Conservation (phyloP, 1,140 invertebrate species). For the Cephus cinctus region DNA sequence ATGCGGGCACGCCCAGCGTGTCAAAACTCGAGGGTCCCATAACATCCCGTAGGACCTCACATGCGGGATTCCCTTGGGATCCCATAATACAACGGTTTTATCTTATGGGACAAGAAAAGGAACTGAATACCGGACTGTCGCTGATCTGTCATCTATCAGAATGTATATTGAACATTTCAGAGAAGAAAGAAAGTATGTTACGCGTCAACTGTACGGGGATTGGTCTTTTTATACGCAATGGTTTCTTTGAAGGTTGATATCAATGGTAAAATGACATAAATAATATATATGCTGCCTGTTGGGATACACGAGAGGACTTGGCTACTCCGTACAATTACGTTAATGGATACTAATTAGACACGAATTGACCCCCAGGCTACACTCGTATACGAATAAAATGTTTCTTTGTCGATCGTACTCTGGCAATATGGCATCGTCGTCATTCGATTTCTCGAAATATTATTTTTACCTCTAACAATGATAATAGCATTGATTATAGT, state of each 20-base stretch:
- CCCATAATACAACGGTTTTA: conserved; percentile 14
- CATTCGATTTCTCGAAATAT: conserved; percentile 17
- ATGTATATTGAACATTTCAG: background rate
- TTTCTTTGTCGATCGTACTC: too few species aligned
- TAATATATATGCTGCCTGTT: conserved; percentile 12
- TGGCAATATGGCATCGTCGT: background rate
- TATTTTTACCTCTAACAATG: conserved; percentile 8
- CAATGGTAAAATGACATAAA: too few species aligned
- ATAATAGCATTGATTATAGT: background rate
- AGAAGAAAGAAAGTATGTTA: background rate
- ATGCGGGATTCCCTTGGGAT: conserved; percentile 3
- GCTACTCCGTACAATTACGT: conserved; percentile 36
- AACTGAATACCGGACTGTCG: conserved; percentile 11
- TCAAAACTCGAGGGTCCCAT: conserved; percentile 21
- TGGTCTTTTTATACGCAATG: too few species aligned
- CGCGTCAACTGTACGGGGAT: conserved; percentile 4
- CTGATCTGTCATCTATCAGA: background rate
- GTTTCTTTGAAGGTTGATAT: too few species aligned
- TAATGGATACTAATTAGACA: too few species aligned
- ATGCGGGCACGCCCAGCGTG: conserved; percentile 14
- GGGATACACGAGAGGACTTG: conserved; percentile 16
- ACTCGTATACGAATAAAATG: too few species aligned
- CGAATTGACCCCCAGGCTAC: too few species aligned
- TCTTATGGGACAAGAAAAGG: conserved; percentile 18
- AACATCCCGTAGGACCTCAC: conserved; percentile 15